phyloP scores from a whole-genome alignment of 2,113 vertebrate genomes.

The Dunckerocampus dactyliophorus region DNA sequence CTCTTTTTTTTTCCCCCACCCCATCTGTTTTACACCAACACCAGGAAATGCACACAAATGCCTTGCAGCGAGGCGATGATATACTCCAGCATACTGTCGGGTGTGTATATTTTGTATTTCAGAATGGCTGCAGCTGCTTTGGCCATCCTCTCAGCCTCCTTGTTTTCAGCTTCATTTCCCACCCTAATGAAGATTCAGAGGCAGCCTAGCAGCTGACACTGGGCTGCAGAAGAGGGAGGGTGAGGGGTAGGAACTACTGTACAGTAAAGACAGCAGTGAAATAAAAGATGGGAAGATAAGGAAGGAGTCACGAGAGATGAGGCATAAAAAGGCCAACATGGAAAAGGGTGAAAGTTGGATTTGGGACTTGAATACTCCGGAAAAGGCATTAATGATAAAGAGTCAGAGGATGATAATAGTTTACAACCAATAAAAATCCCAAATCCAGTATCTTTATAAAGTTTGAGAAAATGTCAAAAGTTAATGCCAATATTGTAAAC shows the following conservation, averaged over 20 bases:
- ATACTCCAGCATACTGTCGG: constrained; percentile 37
- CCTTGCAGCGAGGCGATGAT: constrained; percentile 37
- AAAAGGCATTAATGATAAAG: background rate
- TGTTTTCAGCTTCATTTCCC: constrained; percentile 80
- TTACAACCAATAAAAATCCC: too few species aligned
- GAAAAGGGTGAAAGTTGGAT: background rate
- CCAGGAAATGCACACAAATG: constrained; percentile 20
- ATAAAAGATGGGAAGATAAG: constrained; percentile 13
- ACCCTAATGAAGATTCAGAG: constrained; percentile 80
- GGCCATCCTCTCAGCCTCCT: constrained; percentile 71
- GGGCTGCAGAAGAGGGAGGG: constrained; percentile 28
- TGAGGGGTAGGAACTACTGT: constrained; percentile 15
- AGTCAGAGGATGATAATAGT: background rate
- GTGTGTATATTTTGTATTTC: constrained; percentile 26
- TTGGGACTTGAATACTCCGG: background rate
- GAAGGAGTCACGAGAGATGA: constrained; percentile 4
- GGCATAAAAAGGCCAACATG: background rate
- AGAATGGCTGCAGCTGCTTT: constrained; percentile 73
- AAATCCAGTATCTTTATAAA: too few species aligned
- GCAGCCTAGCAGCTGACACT: constrained; percentile 53
- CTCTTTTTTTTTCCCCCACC: background rate
- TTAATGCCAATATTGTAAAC: background rate
- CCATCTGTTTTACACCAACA: constrained; percentile 18
- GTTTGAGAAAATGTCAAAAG: too few species aligned
- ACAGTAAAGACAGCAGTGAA: constrained; percentile 12